phyloP scores from a whole-genome alignment of 2,113 vertebrate species.

The Eubucco bourcierii region DNA sequence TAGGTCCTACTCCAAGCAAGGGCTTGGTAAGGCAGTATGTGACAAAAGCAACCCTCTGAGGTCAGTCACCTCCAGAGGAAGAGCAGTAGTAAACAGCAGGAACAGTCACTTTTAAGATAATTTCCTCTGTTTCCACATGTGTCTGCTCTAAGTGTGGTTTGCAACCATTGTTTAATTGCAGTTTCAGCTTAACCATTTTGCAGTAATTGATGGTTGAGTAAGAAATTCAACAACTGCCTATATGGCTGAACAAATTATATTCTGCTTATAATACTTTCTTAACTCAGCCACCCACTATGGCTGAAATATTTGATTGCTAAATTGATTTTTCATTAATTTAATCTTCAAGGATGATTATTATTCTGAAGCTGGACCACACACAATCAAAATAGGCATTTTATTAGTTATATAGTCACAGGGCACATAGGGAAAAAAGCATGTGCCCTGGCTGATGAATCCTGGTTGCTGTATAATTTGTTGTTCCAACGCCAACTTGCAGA shows the following conservation, averaged over 20 bases:
- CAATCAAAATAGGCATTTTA: constrained; percentile 55
- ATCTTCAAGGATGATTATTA: constrained; percentile 46
- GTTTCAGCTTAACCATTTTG: constrained; percentile 43
- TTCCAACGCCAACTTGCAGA: constrained; percentile 30
- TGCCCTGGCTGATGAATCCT: background rate
- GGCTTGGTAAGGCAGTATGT: accelerated
- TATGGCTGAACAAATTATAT: constrained; percentile 34
- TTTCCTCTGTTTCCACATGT: background rate
- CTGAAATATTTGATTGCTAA: constrained; percentile 55
- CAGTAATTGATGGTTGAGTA: constrained; percentile 19
- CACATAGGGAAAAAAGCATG: background rate
- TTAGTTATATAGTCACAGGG: constrained; percentile 37
- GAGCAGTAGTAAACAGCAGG: background rate
- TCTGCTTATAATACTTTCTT: constrained; percentile 20
- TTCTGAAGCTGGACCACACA: constrained; percentile 53
- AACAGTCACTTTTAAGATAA: background rate
- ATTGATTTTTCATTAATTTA: constrained; percentile 71
- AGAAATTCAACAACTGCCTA: constrained; percentile 34
- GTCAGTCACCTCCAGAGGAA: background rate
- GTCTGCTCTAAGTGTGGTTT: background rate
- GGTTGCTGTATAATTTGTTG: constrained; percentile 30
- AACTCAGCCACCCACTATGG: constrained; percentile 39
- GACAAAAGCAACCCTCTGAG: background rate
- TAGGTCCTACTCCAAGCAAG: background rate
- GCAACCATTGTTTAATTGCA: constrained; percentile 11